Percentiles rank a stretch among this genome's conserved stretches.
Evolutionary conservation across 1,140 invertebrate species (phyloP).

Genomic region (Microplitis mediator): DNA sequence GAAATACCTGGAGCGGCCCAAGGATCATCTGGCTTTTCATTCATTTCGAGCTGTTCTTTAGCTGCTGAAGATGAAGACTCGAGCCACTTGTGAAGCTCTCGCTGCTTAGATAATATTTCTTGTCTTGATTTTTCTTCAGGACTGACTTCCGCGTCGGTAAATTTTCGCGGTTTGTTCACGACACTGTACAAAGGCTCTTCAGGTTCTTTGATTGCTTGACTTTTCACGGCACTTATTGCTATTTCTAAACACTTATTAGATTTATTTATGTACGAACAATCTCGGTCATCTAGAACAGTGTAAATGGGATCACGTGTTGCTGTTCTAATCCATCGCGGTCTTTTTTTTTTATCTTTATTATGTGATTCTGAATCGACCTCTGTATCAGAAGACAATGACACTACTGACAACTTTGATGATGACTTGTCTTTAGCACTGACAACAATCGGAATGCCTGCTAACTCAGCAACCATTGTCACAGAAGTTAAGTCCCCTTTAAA

Average conservation of each 20-base stretch:
- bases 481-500: background rate
- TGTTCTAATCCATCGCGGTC: constrained; percentile 44
- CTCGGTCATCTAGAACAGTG: constrained; percentile 37
- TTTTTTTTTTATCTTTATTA: constrained; percentile 8
- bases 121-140: constrained; percentile 4
- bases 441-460: constrained; percentile 40
- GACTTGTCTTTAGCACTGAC: constrained; percentile 28
- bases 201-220: background rate
- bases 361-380: background rate
- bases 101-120: constrained; percentile 32
- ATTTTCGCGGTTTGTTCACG: constrained; percentile 38
- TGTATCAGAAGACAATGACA: background rate
- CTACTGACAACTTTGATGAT: background rate
- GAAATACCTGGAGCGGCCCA: constrained; percentile 10
- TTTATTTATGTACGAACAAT: background rate
- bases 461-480: constrained; percentile 46
- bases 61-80: constrained; percentile 6
- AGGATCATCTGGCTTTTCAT: constrained; percentile 7
- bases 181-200: constrained; percentile 47
- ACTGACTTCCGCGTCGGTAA: background rate
- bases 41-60: background rate
- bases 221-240: constrained; percentile 36
- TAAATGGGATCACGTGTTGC: constrained; percentile 47
- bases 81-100: constrained; percentile 44
- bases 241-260: constrained; percentile 17